Evolutionary conservation across 1,140 invertebrate species (phyloP), one percentile per base, ranked within the genome.

Genomic region (Ceratina japonica): DNA sequence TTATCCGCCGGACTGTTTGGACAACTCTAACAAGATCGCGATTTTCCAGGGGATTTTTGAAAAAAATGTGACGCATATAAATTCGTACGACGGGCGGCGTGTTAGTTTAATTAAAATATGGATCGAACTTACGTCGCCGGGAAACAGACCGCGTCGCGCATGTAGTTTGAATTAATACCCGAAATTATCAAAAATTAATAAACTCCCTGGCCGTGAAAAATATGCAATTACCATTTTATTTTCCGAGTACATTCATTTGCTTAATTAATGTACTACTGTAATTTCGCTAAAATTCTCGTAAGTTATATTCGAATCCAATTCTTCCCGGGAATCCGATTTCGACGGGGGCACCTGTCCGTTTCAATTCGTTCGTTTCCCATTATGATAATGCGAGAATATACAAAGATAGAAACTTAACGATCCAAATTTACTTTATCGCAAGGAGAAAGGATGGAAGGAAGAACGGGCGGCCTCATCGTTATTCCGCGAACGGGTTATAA

Each of bases 51-150:
- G 18, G 27, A 12, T 15, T 12, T 13, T 5, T 56, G 49, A 2
- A 44, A 52, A 31, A 56, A 22, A 59, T 10, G n/a, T 10, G 56
- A 59, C 15, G 16, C 8, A 52, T 31, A 27, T 62, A 54, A 56
- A 56, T 54, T 72, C 37, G 10, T 44, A 7, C 63, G 24, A 5
- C 24, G 1, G 0, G 16, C 51, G 8, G 3, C 16, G 13, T 18
- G 56, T 59, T 76, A 20, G 37, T 78, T 72, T 72, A 78, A 72
- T 72, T 78, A 56, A 78, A 77, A 22, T 52, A 13, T 44, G 31
- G 49, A 20, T 52, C 24, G 59, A 16, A 49, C 31, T 15, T 49
- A 44, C 63, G 16, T 16, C 68, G n/a, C 68, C 16, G 27, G 51
- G 49, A 72, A 78, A 78, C 20, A 78, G 63, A 78, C 69, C 16